phyloP scores from a whole-genome alignment of 1,140 invertebrate genomes.

The Nasonia giraulti region DNA sequence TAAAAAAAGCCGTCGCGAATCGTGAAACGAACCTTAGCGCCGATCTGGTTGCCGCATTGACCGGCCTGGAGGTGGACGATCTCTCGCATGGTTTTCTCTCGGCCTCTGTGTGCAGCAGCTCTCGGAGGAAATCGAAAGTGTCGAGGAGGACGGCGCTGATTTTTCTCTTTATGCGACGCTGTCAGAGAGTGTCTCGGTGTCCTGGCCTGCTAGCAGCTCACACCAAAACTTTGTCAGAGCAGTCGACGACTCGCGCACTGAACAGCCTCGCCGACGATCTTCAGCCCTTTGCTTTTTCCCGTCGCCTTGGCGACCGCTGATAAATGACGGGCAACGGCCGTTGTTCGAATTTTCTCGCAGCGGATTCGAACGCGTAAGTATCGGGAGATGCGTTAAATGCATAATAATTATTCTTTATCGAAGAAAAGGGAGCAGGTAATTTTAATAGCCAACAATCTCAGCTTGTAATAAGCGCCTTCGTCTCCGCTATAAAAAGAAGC shows the following conservation, averaged over 20 bases:
- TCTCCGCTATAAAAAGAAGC: background rate
- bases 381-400: background rate
- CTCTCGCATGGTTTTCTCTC: constrained; percentile 86
- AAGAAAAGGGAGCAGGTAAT: too few species aligned
- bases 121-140: background rate
- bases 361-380: too few species aligned
- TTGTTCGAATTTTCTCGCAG: background rate
- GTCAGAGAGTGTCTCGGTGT: background rate
- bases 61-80: constrained; percentile 94
- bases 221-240: constrained; percentile 7
- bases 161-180: background rate
- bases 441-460: background rate
- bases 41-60: constrained; percentile 96
- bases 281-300: constrained; percentile 32
- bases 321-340: background rate
- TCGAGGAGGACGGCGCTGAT: background rate
- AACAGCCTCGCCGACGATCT: constrained; percentile 23
- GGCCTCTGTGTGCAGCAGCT: constrained; percentile 30
- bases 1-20: background rate
- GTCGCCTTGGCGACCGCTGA: constrained; percentile 35
- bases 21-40: constrained; percentile 84
- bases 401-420: background rate
- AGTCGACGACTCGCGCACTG: background rate
- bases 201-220: background rate
- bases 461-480: background rate